These are phyloP conservation scores for Nesogale talazaci DNA, from an alignment of 2,113 vertebrate species.

Conservation along the genomic window DNA sequence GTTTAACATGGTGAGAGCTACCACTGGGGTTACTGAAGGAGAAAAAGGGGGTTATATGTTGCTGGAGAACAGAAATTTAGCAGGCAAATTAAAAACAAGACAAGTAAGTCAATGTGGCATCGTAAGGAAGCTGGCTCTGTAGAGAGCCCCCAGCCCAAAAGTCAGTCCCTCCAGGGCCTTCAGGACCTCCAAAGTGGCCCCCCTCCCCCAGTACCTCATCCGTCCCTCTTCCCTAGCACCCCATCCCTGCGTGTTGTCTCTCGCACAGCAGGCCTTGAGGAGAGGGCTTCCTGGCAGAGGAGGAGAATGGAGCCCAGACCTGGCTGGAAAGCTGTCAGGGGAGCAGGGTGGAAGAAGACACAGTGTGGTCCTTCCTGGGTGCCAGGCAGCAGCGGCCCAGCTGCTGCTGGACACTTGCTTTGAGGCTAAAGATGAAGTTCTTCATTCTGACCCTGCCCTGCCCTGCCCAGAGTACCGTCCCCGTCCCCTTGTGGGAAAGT, in stretches of 20 bases:
- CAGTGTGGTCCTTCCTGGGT: fast-evolving
- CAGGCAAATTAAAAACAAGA: slow-evolving; percentile 65
- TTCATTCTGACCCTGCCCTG: not conserved
- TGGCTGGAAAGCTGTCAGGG: not conserved
- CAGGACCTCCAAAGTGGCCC: not conserved
- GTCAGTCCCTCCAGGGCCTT: not conserved
- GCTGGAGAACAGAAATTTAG: slow-evolving; percentile 70
- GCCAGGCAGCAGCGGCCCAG: not conserved
- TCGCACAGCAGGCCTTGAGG: not conserved
- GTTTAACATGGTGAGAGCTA: slow-evolving; percentile 73
- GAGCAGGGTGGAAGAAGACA: not conserved
- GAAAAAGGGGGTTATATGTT: slow-evolving; percentile 70
- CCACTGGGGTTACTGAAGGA: slow-evolving; percentile 66
- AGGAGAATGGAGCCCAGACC: not conserved
- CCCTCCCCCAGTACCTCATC: not conserved
- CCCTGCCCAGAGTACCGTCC: not conserved
- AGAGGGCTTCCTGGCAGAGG: not conserved
- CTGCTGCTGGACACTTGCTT: not conserved
- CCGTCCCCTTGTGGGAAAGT: slow-evolving; percentile 37
- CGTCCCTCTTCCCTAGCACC: not conserved
- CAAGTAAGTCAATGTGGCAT: not conserved
- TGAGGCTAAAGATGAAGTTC: not conserved
- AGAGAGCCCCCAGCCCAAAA: not conserved
- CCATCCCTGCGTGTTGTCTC: not conserved
- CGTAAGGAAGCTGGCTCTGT: slow-evolving; percentile 1